Percentiles rank a stretch among this genome's conserved stretches.
phyloP scores from a whole-genome alignment of 2,888 invertebrate genomes.

The Iselma pallidipennis region DNA sequence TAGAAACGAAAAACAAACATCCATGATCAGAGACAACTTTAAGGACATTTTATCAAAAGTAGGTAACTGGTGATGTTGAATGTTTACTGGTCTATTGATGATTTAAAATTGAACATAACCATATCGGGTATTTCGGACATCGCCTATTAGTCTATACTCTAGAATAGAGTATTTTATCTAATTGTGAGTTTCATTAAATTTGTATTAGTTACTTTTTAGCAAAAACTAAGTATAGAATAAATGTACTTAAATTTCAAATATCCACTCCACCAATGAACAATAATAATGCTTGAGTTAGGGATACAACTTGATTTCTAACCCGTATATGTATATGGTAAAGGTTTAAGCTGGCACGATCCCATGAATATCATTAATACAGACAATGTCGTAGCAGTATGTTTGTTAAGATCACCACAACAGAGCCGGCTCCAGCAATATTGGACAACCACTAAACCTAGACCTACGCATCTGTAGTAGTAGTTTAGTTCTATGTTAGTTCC shows the following conservation, averaged over 20 bases:
- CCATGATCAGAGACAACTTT: too few species aligned
- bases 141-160: too few species aligned
- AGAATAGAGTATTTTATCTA: too few species aligned
- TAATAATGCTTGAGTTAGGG: neutral
- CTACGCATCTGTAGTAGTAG: neutral
- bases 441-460: neutral
- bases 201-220: too few species aligned
- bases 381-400: neutral
- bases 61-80: too few species aligned
- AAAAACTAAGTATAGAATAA: neutral
- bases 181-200: too few species aligned
- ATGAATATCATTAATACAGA: neutral
- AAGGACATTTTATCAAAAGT: too few species aligned
- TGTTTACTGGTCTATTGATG: too few species aligned
- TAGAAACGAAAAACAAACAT: too few species aligned
- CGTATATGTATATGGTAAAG: neutral
- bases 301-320: neutral
- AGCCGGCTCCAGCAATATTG: neutral
- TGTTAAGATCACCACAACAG: neutral
- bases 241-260: neutral
- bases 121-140: too few species aligned
- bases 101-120: too few species aligned
- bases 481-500: neutral
- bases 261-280: neutral
- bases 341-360: neutral